These are phyloP conservation scores for Phrixothrix hirtus DNA, from an alignment of 2,888 invertebrate species.

Conservation along the genomic window DNA sequence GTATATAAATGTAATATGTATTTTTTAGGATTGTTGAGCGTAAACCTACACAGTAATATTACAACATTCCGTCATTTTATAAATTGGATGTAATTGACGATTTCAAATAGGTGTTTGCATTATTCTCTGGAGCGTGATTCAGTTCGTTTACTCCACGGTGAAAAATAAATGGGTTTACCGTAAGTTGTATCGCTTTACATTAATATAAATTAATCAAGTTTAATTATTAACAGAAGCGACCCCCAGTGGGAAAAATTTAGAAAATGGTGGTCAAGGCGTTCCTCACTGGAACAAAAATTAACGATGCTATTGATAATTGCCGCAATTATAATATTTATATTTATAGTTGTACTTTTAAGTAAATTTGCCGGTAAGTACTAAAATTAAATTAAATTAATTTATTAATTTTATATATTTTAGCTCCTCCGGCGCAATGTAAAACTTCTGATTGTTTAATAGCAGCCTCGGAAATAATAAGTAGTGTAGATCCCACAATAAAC, in stretches of 20 bases:
- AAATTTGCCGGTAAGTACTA: not conserved
- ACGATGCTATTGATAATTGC: not conserved
- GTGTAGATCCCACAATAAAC: slow-evolving; percentile 2
- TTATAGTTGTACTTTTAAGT: not conserved
- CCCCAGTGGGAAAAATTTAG: not conserved
- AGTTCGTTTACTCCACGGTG: no score
- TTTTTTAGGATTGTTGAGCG: not conserved
- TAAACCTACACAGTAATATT: slow-evolving; percentile 5
- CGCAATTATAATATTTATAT: not conserved
- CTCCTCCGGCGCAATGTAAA: not conserved
- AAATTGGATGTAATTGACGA: slow-evolving; percentile 3
- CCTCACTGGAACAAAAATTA: slow-evolving; percentile 4
- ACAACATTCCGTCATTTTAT: slow-evolving; percentile 8
- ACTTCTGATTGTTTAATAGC: slow-evolving; percentile 1
- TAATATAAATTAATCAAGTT: no score
- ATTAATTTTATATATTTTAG: not conserved
- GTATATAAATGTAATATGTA: no score
- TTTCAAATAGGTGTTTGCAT: slow-evolving; percentile 7
- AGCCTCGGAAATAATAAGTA: slow-evolving; percentile 1
- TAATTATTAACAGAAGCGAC: not conserved
- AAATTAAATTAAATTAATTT: not conserved
- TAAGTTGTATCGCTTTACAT: no score
- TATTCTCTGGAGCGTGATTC: slow-evolving; percentile 1
- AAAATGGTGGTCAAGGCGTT: slow-evolving; percentile 1
- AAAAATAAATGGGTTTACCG: no score